phyloP scores from a whole-genome alignment of 2,113 vertebrate genomes.

The Galbula dea region DNA sequence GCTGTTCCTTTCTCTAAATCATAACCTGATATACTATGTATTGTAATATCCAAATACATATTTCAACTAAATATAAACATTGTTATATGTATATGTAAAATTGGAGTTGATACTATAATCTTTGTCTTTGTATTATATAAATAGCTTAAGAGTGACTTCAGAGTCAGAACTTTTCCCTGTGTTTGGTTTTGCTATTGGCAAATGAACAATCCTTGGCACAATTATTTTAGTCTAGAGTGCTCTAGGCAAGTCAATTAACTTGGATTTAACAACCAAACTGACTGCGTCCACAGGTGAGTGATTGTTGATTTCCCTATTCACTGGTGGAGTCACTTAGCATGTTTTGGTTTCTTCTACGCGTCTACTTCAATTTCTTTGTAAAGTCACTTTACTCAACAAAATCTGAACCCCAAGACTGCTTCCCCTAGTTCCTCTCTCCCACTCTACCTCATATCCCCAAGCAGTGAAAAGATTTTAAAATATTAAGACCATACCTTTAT shows the following conservation, averaged over 20 bases:
- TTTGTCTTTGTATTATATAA: neutral
- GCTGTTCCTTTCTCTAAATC: slow-evolving; percentile 16
- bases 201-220: neutral
- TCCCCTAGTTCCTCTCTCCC: neutral
- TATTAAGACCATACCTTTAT: neutral
- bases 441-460: neutral
- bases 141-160: neutral
- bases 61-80: neutral
- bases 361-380: neutral
- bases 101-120: neutral
- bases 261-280: neutral
- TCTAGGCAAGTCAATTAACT: neutral
- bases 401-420: neutral
- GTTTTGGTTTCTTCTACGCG: neutral
- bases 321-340: neutral
- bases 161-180: neutral
- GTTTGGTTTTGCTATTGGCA: neutral
- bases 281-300: neutral
- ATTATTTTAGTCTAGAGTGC: neutral
- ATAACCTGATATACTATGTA: neutral
- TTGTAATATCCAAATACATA: neutral
- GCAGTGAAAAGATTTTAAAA: neutral
- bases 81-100: neutral
- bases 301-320: neutral
- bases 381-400: neutral